Conservation (phyloP, 2,888 invertebrate genomes). For the Sicus ferrugineus region DNA sequence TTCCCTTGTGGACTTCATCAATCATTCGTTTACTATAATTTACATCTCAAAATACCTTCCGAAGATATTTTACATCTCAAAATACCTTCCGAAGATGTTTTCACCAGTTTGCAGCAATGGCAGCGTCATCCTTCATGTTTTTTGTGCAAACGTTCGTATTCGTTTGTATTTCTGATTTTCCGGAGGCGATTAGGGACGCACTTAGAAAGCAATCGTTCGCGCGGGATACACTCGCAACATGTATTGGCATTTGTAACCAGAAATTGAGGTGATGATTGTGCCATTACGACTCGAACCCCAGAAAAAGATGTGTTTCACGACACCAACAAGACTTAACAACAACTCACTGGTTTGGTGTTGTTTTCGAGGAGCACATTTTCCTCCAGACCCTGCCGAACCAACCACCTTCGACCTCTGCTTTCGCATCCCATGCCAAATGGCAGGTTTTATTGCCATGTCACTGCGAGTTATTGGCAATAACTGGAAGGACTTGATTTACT, state of each 20-base stretch:
- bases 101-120: too few species aligned
- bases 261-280: constrained; percentile 55
- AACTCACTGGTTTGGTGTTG: constrained; percentile 15
- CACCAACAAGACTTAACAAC: not conserved
- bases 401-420: too few species aligned
- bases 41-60: too few species aligned
- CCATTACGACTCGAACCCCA: constrained; percentile 35
- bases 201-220: constrained; percentile 39
- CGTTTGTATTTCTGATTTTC: not conserved
- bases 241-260: constrained; percentile 58
- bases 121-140: too few species aligned
- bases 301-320: not conserved
- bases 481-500: constrained; percentile 38
- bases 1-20: too few species aligned
- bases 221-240: constrained; percentile 48
- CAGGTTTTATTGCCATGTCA: constrained; percentile 55
- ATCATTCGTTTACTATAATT: too few species aligned
- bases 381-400: too few species aligned
- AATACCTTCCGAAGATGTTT: too few species aligned
- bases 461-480: constrained; percentile 49
- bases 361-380: too few species aligned
- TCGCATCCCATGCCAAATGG: constrained; percentile 36
- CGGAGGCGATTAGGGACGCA: constrained; percentile 8
- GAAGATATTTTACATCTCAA: too few species aligned
- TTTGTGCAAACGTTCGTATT: too few species aligned